Evolutionary conservation across 2,113 vertebrate species (phyloP).

Genomic region (Dolichallabes microphthalmus): DNA sequence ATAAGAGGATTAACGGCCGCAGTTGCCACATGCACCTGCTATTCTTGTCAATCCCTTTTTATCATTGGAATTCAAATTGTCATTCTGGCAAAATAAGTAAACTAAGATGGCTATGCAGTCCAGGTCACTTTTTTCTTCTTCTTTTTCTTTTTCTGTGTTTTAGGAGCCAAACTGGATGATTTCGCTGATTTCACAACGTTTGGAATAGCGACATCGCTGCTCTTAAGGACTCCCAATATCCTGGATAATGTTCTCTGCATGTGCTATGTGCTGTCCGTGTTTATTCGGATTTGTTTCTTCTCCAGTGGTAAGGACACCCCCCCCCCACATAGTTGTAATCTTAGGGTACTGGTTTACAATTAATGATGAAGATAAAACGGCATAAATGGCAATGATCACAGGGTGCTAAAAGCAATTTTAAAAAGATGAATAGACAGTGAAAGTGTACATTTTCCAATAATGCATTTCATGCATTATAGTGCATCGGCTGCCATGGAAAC

Average conservation of each 20-base stretch:
- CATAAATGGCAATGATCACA: no score
- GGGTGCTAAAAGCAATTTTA: neutral
- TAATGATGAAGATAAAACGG: no score
- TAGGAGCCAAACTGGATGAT: constrained; percentile 88
- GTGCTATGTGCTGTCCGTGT: constrained; percentile 80
- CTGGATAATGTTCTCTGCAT: constrained; percentile 80
- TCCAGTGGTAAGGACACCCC: constrained; percentile 82
- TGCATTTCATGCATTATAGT: neutral
- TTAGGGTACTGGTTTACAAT: no score
- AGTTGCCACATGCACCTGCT: neutral
- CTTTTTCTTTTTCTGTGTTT: neutral
- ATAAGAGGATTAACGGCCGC: neutral
- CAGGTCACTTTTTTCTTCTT: neutral
- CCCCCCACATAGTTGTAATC: no score
- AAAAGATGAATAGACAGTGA: neutral
- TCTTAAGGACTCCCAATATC: constrained; percentile 75
- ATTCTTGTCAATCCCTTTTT: neutral
- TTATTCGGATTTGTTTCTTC: constrained; percentile 86
- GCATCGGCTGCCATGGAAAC: neutral
- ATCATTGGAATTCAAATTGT: neutral
- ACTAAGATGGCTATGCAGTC: neutral
- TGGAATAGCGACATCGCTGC: constrained; percentile 82
- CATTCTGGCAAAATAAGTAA: neutral
- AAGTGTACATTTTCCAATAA: neutral
- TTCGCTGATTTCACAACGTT: constrained; percentile 92